phyloP scores from a whole-genome alignment of 2,113 vertebrate species.

The Ceratotherium simum region DNA sequence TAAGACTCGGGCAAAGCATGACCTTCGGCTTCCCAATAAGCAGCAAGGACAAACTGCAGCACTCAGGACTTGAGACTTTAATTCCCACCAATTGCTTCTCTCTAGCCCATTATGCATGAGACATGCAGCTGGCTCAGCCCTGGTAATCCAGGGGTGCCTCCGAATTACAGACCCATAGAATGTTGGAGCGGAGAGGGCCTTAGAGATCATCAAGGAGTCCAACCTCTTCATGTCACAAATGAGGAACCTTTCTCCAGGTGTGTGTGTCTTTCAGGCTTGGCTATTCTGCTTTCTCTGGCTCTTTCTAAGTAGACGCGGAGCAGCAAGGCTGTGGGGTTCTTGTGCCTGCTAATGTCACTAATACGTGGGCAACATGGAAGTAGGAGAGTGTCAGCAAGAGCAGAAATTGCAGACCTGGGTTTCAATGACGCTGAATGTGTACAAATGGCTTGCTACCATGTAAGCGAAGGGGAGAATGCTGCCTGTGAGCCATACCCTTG shows the following conservation, averaged over 20 bases:
- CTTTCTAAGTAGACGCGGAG: not conserved
- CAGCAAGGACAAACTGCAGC: constrained; percentile 25
- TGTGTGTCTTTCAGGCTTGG: not conserved
- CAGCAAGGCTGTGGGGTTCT: not conserved
- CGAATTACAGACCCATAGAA: not conserved
- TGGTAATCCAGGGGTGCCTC: constrained; percentile 24
- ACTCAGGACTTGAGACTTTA: constrained; percentile 58
- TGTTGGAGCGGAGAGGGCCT: not conserved
- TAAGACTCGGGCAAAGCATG: constrained; percentile 63
- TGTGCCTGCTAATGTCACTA: not conserved
- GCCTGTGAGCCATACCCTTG: not conserved
- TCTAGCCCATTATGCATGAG: constrained; percentile 14
- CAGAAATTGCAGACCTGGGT: not conserved
- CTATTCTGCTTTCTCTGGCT: not conserved
- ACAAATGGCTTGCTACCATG: not conserved
- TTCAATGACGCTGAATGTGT: not conserved
- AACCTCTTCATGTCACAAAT: not conserved
- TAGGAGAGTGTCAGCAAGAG: not conserved
- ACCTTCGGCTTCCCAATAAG: constrained; percentile 67
- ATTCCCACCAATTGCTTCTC: constrained; percentile 66
- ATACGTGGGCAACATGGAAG: not conserved
- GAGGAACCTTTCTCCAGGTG: not conserved
- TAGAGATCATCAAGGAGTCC: not conserved
- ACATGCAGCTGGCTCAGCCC: not conserved
- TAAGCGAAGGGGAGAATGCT: not conserved